phyloP scores from a whole-genome alignment of 2,797 vertebrate genomes.

The Craterocephalus amniculus region DNA sequence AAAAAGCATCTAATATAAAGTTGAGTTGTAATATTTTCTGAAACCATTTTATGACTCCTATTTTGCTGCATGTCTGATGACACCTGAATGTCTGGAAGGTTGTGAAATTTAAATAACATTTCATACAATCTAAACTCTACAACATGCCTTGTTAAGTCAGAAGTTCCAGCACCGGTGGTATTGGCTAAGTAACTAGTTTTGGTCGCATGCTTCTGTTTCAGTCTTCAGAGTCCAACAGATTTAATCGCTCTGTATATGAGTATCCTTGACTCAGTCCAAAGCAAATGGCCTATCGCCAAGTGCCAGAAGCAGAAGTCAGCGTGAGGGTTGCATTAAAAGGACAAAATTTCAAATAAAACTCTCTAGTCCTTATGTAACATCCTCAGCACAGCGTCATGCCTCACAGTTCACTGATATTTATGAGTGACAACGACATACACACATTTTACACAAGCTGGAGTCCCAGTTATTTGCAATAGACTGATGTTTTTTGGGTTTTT shows the following conservation, averaged over 20 bases:
- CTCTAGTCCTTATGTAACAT: constrained; percentile 75
- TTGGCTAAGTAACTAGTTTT: constrained; percentile 16
- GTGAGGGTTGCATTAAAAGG: constrained; percentile 57
- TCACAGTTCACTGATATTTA: constrained; percentile 50
- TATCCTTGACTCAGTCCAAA: constrained; percentile 38
- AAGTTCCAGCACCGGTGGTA: not conserved
- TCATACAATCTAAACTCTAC: constrained; percentile 3
- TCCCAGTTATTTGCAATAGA: constrained; percentile 43
- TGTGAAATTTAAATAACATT: constrained; percentile 10
- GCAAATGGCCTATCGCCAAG: constrained; percentile 48
- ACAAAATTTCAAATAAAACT: constrained; percentile 72
- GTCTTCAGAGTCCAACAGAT: not conserved
- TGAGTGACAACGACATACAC: constrained; percentile 63
- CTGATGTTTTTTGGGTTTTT: constrained; percentile 24
- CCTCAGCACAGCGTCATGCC: constrained; percentile 53
- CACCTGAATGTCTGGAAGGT: not conserved
- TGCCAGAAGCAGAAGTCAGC: constrained; percentile 63
- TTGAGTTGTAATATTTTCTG: not conserved
- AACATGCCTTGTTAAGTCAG: constrained; percentile 19
- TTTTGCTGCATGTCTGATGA: constrained; percentile 3
- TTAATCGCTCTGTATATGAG: constrained; percentile 8
- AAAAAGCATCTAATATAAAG: constrained; percentile 5
- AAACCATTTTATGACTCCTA: not conserved
- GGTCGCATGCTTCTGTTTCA: not conserved
- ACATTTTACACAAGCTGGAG: constrained; percentile 40